Evolutionary conservation across 64 coral and sea anemone genomes (phyloP).

Genomic region (Acropora yongei): DNA sequence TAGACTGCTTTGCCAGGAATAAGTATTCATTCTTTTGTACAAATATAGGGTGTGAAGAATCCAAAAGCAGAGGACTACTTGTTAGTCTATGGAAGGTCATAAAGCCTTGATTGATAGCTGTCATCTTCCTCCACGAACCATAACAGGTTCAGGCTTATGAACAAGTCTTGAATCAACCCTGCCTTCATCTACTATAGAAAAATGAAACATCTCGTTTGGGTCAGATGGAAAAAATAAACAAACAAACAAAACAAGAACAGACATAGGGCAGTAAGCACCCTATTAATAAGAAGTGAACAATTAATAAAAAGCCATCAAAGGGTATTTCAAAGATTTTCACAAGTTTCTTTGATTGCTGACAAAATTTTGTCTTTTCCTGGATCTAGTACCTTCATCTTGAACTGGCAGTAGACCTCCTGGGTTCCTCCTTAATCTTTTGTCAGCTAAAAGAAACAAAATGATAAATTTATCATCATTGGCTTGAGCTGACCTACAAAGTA

Average conservation of each 20-base stretch:
- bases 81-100: not conserved
- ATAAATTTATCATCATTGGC: no score
- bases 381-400: conserved; percentile 13
- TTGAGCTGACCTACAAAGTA: no score
- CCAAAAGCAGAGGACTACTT: not conserved
- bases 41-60: no score
- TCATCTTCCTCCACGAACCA: conserved; percentile 24
- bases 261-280: no score
- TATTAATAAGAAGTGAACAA: no score
- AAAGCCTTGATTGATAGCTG: not conserved
- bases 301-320: no score
- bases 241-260: no score
- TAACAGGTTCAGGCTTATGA: conserved; percentile 39
- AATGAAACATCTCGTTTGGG: not conserved
- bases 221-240: not conserved
- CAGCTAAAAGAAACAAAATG: not conserved
- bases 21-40: no score
- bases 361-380: not conserved
- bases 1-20: no score
- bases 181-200: conserved; percentile 23
- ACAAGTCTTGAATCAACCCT: not conserved
- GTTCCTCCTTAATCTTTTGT: not conserved
- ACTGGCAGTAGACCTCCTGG: not conserved
- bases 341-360: not conserved
- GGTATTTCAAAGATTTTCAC: not conserved